A percentile compares a stretch with the other conserved stretches of the same genome.
Conservation (phyloP, 2,113 vertebrate species). For the Petroica traversi region DNA sequence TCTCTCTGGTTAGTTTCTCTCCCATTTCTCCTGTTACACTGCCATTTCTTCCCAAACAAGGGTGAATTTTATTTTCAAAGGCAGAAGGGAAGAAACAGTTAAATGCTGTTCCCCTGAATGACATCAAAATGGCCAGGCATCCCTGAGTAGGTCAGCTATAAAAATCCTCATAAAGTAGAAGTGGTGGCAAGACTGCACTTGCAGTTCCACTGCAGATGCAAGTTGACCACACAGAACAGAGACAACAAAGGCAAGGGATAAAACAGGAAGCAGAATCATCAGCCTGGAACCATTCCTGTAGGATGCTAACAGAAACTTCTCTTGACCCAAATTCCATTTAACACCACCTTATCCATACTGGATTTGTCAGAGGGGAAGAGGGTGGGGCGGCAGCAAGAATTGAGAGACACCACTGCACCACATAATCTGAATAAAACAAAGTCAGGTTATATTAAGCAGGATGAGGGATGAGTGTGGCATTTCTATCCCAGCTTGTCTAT, state of each 20-base stretch:
- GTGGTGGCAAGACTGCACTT: not conserved
- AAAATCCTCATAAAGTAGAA: not conserved
- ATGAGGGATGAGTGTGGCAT: accelerated
- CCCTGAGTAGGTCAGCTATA: not conserved
- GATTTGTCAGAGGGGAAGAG: not conserved
- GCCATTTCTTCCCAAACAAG: not conserved
- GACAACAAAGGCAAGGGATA: not conserved
- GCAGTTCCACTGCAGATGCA: not conserved
- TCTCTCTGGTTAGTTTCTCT: not conserved
- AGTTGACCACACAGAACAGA: not conserved
- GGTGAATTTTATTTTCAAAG: not conserved
- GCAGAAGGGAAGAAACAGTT: not conserved
- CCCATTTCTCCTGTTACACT: not conserved
- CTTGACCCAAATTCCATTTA: not conserved
- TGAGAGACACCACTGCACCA: not conserved
- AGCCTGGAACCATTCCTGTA: not conserved
- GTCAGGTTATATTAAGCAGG: not conserved
- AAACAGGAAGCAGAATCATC: not conserved
- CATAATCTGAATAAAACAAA: not conserved
- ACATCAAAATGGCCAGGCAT: not conserved
- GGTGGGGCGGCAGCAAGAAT: not conserved
- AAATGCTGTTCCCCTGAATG: not conserved
- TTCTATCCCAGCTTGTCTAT: not conserved
- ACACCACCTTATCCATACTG: not conserved
- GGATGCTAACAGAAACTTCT: not conserved